A percentile compares a stretch with the other conserved stretches of the same genome.
Evolutionary conservation across 35 echinoderm and acorn worm species (phyloP).

Genomic region (Ophiothrix spiculata): DNA sequence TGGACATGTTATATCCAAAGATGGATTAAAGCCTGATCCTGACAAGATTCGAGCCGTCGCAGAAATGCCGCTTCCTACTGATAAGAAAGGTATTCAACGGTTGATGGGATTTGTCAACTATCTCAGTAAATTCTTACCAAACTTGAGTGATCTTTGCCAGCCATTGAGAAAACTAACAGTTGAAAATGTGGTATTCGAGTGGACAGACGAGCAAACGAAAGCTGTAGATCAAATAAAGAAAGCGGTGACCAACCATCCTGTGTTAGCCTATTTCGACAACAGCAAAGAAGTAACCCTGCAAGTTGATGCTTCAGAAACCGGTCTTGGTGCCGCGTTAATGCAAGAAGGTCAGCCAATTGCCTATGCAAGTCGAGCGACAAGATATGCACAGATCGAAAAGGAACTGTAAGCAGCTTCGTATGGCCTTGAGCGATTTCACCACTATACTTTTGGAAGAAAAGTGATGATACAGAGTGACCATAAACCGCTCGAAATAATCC

Average conservation of each 20-base stretch:
- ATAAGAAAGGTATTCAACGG: not conserved
- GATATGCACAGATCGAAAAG: conserved; percentile 59
- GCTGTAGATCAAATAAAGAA: conserved; percentile 31
- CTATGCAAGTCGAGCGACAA: conserved; percentile 42
- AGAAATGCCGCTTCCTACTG: conserved; percentile 16
- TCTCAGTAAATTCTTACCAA: not conserved
- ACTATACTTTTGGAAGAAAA: conserved; percentile 14
- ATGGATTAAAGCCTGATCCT: conserved; percentile 13
- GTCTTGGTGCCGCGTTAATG: conserved; percentile 52
- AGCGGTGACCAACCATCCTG: conserved; percentile 30
- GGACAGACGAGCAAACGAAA: conserved; percentile 28
- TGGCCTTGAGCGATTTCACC: conserved; percentile 57
- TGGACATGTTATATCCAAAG: conserved; percentile 24
- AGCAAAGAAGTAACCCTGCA: conserved; percentile 41
- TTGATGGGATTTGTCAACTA: not conserved
- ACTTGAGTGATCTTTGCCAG: not conserved
- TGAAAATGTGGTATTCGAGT: conserved; percentile 36
- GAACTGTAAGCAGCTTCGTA: conserved; percentile 35
- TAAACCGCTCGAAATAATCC: not conserved
- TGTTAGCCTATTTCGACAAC: conserved; percentile 38
- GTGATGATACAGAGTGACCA: conserved; percentile 1
- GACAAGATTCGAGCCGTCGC: conserved; percentile 26
- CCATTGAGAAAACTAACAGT: conserved; percentile 27
- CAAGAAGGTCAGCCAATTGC: conserved; percentile 45
- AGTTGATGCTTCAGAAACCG: conserved; percentile 33